These are phyloP conservation scores for Nezara viridula DNA, from an alignment of 2,888 invertebrate genomes.

Conservation along the genomic window DNA sequence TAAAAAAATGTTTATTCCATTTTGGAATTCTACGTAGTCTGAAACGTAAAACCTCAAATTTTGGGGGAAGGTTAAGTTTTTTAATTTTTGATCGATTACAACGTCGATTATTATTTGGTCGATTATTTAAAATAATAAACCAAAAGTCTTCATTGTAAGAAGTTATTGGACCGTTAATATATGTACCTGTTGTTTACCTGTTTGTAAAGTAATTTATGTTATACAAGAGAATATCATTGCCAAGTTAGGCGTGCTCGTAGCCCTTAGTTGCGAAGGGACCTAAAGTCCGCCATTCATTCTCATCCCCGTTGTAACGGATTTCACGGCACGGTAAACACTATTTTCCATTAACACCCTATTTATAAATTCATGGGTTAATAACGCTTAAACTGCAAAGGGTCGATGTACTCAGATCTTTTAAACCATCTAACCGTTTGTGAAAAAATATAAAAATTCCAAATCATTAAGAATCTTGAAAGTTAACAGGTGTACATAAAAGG, in stretches of 20 bases:
- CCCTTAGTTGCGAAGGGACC: not conserved
- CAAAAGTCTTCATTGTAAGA: not conserved
- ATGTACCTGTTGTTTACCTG: too few species aligned
- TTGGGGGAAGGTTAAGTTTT: too few species aligned
- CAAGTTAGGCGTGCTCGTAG: not conserved
- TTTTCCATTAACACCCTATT: not conserved
- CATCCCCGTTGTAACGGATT: not conserved
- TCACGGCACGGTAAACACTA: not conserved
- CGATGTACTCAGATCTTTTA: not conserved
- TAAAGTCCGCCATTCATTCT: not conserved
- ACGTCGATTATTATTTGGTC: too few species aligned
- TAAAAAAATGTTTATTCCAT: too few species aligned
- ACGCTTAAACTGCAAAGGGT: not conserved
- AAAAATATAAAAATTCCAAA: not conserved
- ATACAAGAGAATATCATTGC: not conserved
- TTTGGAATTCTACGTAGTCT: too few species aligned
- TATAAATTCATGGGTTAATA: slow-evolving; percentile 1
- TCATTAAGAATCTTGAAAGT: not conserved
- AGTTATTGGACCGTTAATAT: not conserved
- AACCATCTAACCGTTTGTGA: not conserved
- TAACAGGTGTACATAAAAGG: not conserved
- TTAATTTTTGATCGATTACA: too few species aligned
- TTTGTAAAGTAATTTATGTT: not conserved
- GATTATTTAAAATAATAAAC: too few species aligned
- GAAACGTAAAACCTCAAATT: too few species aligned